Evolutionary conservation across 2,797 vertebrate species (phyloP).

Genomic region (Galaxias olidus): DNA sequence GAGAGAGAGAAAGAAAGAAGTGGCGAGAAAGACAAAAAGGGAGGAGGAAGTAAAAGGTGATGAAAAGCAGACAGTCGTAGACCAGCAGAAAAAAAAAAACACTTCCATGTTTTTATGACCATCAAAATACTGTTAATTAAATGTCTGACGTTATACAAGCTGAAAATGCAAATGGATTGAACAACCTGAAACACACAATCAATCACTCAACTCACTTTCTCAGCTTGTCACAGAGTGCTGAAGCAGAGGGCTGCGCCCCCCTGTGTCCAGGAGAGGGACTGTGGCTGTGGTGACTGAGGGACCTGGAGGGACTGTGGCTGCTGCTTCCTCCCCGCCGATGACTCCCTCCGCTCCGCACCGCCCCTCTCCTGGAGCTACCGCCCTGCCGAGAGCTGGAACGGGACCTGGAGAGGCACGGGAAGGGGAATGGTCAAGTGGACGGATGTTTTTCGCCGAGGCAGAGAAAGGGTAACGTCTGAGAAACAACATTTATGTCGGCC

Average conservation of each 20-base stretch:
- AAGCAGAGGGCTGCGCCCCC: constrained; percentile 70
- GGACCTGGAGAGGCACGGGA: constrained; percentile 44
- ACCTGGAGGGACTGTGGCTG: constrained; percentile 79
- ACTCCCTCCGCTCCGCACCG: constrained; percentile 71
- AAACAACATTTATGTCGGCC: no score
- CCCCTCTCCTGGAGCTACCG: constrained; percentile 75
- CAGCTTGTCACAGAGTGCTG: constrained; percentile 86
- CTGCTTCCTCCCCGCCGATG: constrained; percentile 77
- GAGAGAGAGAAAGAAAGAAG: constrained; percentile 3
- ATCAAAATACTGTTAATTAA: no score
- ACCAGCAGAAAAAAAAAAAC: not conserved
- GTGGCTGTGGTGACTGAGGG: constrained; percentile 68
- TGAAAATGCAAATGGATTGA: not conserved
- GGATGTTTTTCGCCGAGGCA: no score
- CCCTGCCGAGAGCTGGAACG: constrained; percentile 85
- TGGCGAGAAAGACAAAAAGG: not conserved
- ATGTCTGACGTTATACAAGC: no score
- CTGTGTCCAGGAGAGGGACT: constrained; percentile 79
- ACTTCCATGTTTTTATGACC: no score
- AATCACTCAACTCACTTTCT: constrained; percentile 82
- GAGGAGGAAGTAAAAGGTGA: not conserved
- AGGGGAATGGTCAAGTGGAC: no score
- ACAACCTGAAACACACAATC: no score
- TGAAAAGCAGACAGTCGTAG: not conserved
- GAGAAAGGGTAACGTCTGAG: no score